These are phyloP conservation scores for Cebus imitator DNA, from an alignment of 2,113 vertebrate species.

Conservation along the genomic window DNA sequence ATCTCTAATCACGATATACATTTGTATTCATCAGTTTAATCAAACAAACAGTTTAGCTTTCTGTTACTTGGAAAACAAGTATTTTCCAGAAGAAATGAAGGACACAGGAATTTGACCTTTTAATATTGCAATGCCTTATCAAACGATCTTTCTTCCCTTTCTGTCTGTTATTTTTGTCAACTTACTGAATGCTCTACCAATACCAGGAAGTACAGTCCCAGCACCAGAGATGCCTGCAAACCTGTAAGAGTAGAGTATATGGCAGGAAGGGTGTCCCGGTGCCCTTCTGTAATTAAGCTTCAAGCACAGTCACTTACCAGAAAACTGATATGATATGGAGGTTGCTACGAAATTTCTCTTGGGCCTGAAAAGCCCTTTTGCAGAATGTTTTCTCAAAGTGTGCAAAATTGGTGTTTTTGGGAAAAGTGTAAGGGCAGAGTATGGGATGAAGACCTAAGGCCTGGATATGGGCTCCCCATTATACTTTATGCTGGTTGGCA, in stretches of 20 bases:
- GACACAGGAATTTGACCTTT: not conserved
- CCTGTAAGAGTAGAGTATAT: fast-evolving
- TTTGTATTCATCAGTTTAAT: constrained; percentile 1
- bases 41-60: not conserved
- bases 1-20: not conserved
- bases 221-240: not conserved
- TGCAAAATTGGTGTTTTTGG: not conserved
- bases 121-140: not conserved
- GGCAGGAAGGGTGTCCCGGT: fast-evolving
- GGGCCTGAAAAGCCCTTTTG: not conserved
- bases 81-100: not conserved
- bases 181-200: not conserved
- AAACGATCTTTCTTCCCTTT: not conserved
- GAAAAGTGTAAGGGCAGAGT: not conserved
- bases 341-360: not conserved
- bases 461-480: not conserved
- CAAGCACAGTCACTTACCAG: not conserved
- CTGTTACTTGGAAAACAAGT: not conserved
- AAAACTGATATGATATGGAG: not conserved
- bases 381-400: not conserved
- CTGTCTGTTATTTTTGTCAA: not conserved
- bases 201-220: not conserved
- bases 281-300: not conserved
- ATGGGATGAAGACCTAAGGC: not conserved
- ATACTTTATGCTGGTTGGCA: not conserved